Conservation (phyloP, 1,140 invertebrate genomes). For the Papilio xuthus region DNA sequence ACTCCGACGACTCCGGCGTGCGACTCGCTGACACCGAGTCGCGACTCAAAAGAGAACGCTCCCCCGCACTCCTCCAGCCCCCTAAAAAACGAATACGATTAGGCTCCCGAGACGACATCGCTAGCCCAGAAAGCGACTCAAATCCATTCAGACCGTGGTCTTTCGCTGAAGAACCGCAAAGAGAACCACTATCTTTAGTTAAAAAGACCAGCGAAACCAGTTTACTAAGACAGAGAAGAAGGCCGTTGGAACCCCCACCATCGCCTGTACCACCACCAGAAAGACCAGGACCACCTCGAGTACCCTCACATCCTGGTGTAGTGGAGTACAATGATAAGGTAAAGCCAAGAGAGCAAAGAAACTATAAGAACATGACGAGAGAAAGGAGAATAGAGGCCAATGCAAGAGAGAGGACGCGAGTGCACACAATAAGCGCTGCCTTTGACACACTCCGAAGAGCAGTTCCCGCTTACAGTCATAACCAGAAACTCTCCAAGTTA, state of each 20-base stretch:
- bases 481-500: constrained; percentile 95
- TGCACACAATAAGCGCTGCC: constrained; percentile 97
- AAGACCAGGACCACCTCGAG: constrained; percentile 72
- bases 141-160: constrained; percentile 76
- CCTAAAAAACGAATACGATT: constrained; percentile 86
- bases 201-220: constrained; percentile 66
- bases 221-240: constrained; percentile 67
- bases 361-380: constrained; percentile 97
- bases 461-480: constrained; percentile 95
- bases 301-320: constrained; percentile 82
- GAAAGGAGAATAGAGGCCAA: constrained; percentile 96
- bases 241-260: constrained; percentile 59
- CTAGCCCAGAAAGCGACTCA: constrained; percentile 67
- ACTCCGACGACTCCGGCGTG: constrained; percentile 88
- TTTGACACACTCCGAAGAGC: constrained; percentile 93
- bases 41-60: constrained; percentile 87
- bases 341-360: constrained; percentile 87
- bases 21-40: constrained; percentile 85
- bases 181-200: constrained; percentile 64
- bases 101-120: constrained; percentile 70
- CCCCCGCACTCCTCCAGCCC: constrained; percentile 86
- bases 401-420: constrained; percentile 93
- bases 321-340: constrained; percentile 61
- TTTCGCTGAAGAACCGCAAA: constrained; percentile 76
- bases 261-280: constrained; percentile 55